Evolutionary conservation across 2,797 vertebrate genomes (phyloP).

Genomic region (Ctenopoma multispine): DNA sequence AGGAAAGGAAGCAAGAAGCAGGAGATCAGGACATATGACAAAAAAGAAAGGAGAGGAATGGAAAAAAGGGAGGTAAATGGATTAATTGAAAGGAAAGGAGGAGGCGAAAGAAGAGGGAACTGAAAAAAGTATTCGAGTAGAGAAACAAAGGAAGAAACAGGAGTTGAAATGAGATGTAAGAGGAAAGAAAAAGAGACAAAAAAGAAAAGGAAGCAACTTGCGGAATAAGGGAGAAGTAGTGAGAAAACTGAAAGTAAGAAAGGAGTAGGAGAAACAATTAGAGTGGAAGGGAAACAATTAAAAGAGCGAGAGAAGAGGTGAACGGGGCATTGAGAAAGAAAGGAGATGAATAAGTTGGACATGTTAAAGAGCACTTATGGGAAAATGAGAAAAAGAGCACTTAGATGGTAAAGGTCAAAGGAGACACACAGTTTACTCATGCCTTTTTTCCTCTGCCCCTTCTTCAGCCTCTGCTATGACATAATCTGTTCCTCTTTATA

Average conservation of each 20-base stretch:
- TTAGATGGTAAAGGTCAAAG: conserved; percentile 64
- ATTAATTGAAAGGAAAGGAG: neutral
- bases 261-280: neutral
- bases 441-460: conserved; percentile 30
- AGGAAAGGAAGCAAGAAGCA: neutral
- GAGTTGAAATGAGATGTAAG: too few relatives aligned
- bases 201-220: neutral
- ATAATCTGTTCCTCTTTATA: conserved; percentile 53
- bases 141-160: too few relatives aligned
- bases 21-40: too few relatives aligned
- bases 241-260: too few relatives aligned
- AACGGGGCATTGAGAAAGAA: neutral
- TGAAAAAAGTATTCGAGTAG: neutral
- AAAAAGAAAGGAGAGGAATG: neutral
- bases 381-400: conserved; percentile 27
- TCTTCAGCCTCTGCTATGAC: conserved; percentile 30
- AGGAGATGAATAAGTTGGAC: conserved; percentile 5
- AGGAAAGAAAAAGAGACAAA: too few relatives aligned
- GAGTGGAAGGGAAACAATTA: neutral
- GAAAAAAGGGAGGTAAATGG: too few relatives aligned
- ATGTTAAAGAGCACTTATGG: neutral
- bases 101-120: fast-evolving
- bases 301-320: neutral
- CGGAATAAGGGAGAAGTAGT: too few relatives aligned
- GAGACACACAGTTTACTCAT: conserved; percentile 27